phyloP scores from a whole-genome alignment of 2,797 vertebrate genomes.

The Rhincodon typus region DNA sequence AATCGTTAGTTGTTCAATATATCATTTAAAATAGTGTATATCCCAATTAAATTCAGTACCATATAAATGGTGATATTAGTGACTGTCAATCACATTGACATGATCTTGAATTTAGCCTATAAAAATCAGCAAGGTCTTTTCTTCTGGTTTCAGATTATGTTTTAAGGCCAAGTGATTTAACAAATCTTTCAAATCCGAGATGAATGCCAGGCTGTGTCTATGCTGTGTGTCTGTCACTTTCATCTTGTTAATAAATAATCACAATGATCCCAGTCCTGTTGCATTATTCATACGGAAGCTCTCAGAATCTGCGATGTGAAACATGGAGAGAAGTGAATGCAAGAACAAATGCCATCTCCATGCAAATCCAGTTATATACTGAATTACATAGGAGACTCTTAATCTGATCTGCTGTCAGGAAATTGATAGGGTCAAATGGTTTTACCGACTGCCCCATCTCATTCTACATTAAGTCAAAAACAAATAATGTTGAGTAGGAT shows the following conservation, averaged over 20 bases:
- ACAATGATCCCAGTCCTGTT: not conserved
- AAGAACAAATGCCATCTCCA: not conserved
- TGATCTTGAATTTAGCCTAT: not conserved
- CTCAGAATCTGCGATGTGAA: not conserved
- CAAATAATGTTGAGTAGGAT: too few relatives aligned
- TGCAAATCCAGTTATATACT: not conserved
- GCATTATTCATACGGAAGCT: not conserved
- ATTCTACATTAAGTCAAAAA: not conserved
- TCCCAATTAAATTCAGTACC: not conserved
- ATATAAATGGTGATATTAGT: not conserved
- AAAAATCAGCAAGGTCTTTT: not conserved
- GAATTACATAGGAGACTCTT: not conserved
- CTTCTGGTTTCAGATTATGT: not conserved
- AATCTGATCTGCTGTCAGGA: not conserved
- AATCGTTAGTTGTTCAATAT: not conserved
- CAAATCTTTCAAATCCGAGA: not conserved
- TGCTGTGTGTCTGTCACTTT: not conserved
- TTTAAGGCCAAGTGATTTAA: not conserved
- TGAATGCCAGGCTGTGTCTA: not conserved
- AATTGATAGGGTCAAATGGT: not conserved
- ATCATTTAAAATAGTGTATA: not conserved
- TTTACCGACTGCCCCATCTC: not conserved
- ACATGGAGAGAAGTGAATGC: not conserved
- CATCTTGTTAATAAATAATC: conserved; percentile 30
- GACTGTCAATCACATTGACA: not conserved